Evolutionary conservation across 2,797 vertebrate genomes (phyloP).

Genomic region (Chromis chromis): DNA sequence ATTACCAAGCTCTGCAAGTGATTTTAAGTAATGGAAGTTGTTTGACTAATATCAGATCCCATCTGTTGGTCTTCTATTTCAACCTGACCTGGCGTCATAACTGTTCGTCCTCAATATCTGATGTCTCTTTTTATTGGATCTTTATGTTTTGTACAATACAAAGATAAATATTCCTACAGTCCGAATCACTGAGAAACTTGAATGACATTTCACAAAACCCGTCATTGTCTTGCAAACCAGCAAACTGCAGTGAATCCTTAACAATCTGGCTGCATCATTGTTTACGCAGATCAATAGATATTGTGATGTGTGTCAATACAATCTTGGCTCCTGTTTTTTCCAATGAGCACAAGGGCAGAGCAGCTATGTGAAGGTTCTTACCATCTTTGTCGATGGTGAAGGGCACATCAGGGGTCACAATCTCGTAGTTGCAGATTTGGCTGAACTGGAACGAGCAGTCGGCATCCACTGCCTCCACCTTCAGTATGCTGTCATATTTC

Average conservation of each 20-base stretch:
- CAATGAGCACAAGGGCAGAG: neutral
- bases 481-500: slow-evolving; percentile 90
- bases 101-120: slow-evolving; percentile 4
- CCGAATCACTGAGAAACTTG: slow-evolving; percentile 7
- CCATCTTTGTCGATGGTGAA: slow-evolving; percentile 96
- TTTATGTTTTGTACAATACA: slow-evolving; percentile 29
- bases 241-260: slow-evolving; percentile 51
- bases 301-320: slow-evolving; percentile 53
- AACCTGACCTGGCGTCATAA: neutral
- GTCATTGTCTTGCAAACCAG: slow-evolving; percentile 26
- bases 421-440: slow-evolving; percentile 98
- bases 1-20: neutral
- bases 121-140: slow-evolving; percentile 16
- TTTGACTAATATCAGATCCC: slow-evolving; percentile 6
- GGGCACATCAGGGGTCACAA: slow-evolving; percentile 94
- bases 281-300: slow-evolving; percentile 68
- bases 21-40: slow-evolving; percentile 2
- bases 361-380: slow-evolving; percentile 70
- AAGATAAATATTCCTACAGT: slow-evolving; percentile 9
- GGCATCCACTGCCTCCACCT: slow-evolving; percentile 95
- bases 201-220: slow-evolving; percentile 63
- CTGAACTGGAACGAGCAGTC: slow-evolving; percentile 99
- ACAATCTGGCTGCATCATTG: slow-evolving; percentile 23
- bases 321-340: slow-evolving; percentile 26
- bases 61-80: neutral